Base-by-base conservation (phyloP, 2,888 invertebrate species). In the Orthonevra nobilis region DNA sequence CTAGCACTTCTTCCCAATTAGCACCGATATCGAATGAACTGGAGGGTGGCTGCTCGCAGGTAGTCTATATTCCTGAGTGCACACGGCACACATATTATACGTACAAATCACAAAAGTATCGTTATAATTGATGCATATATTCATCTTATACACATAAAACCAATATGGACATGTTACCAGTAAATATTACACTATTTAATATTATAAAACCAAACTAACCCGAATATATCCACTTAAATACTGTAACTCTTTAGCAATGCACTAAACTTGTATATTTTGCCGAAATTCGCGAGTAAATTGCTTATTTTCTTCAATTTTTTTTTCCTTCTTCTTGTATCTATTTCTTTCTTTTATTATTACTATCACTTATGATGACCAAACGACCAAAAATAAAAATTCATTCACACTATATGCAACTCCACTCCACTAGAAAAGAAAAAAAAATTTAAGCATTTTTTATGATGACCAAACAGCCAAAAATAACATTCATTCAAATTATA, bases 21-120 rank as follows among this genome's bases (percentile, higher is more conserved):
- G 90, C 90, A 90, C 91, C 88, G 89, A 90, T 89, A 90, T 91
- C 91, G 91, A 91, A 91, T 91, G 91, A 89, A 89, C 89, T 88
- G 86, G 87, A 87, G 86, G 87, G 87, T 87, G 87, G 86, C 85
- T 86, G 86, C 84, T 87, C 87, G 85, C 87, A 88, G 88, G 90
- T 91, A 91, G 91, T 91, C 91, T 91, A 91, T 91, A 89, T 89
- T 90, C 86, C 86, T 86, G 85, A 86, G 90, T 91, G 91, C 91
- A 91, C 91, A 91, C 91, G 91, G 90, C 91, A 90, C 91, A 87
- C 85, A 84, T 46, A 64, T 84, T 86, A 84, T 84, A 81, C 81
- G 82, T 82, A 70, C 60, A 79, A 60, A 84, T 84, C 84, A 83
- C 84, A 83, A 82, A 84, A 84, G 84, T 83, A 85, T 69, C 69